These are phyloP conservation scores for Patiria miniata DNA, from an alignment of 35 echinoderm and acorn worm genomes.

Conservation along the genomic window DNA sequence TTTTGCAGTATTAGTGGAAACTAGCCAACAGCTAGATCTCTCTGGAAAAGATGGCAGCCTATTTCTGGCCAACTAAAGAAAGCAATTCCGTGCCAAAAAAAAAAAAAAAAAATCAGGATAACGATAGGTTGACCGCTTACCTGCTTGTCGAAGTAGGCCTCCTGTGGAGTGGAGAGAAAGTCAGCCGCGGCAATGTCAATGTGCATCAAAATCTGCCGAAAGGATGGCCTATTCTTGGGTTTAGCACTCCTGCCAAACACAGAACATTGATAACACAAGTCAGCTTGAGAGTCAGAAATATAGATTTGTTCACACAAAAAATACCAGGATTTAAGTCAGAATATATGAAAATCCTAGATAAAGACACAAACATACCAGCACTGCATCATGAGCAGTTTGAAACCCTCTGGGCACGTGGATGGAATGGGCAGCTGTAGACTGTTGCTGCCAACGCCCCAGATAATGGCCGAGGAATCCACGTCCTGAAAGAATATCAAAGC, in stretches of 20 bases:
- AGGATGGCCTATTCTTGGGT: slow-evolving; percentile 94
- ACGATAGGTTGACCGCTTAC: slow-evolving; percentile 31
- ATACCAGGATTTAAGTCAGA: too few species aligned
- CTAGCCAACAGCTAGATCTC: too few species aligned
- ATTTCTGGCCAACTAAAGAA: too few species aligned
- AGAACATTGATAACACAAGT: too few species aligned
- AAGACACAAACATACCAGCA: slow-evolving; percentile 67
- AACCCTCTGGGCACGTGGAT: slow-evolving; percentile 96
- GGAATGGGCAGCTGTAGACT: slow-evolving; percentile 95
- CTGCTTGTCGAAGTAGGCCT: slow-evolving; percentile 99
- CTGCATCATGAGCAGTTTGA: slow-evolving; percentile 98
- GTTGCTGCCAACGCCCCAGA: slow-evolving; percentile 99
- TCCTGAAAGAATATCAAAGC: slow-evolving; percentile 43
- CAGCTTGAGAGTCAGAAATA: too few species aligned
- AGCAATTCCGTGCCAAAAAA: too few species aligned
- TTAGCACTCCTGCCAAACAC: slow-evolving; percentile 72
- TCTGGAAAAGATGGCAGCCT: too few species aligned
- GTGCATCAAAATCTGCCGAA: slow-evolving; percentile 97
- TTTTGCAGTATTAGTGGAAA: too few species aligned
- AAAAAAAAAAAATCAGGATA: too few species aligned
- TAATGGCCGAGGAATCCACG: slow-evolving; percentile 98
- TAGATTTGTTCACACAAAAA: too few species aligned
- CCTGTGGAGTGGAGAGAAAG: slow-evolving; percentile 95
- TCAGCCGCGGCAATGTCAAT: slow-evolving; percentile 95
- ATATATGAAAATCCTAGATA: too few species aligned